These are phyloP conservation scores for Trileptium ribeirensis DNA, from an alignment of 2,888 invertebrate species.

Conservation along the genomic window DNA sequence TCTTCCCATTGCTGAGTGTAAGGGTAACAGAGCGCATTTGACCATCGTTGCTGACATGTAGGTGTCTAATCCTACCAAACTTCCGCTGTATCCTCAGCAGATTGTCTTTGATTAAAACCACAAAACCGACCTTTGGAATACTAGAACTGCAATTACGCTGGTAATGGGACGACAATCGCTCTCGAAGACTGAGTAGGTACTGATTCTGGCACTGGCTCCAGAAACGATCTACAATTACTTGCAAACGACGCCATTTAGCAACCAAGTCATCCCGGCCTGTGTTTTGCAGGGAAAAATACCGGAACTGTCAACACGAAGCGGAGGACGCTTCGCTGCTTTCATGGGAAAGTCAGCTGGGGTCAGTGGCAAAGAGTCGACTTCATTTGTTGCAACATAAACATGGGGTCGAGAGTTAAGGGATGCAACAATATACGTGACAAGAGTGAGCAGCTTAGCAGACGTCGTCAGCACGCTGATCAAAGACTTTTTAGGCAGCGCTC, in stretches of 20 bases:
- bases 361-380: not conserved
- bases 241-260: not conserved
- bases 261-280: not conserved
- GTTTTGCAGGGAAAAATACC: not conserved
- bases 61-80: not conserved
- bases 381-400: not conserved
- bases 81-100: not conserved
- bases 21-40: not conserved
- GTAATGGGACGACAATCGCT: not conserved
- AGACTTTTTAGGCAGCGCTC: slow-evolving; percentile 39
- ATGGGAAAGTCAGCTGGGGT: not conserved
- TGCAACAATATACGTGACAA: not conserved
- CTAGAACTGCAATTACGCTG: not conserved
- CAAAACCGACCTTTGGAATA: not conserved
- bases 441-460: not conserved
- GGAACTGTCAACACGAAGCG: too few species aligned
- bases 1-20: not conserved
- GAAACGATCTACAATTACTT: not conserved
- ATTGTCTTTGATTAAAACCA: not conserved
- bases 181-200: not conserved
- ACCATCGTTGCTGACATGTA: not conserved
- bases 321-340: not conserved
- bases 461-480: not conserved
- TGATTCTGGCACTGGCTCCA: not conserved
- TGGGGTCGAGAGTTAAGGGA: not conserved